Base-by-base conservation (phyloP, 2,113 vertebrate genomes). In the Heterotilapia buettikoferi region DNA sequence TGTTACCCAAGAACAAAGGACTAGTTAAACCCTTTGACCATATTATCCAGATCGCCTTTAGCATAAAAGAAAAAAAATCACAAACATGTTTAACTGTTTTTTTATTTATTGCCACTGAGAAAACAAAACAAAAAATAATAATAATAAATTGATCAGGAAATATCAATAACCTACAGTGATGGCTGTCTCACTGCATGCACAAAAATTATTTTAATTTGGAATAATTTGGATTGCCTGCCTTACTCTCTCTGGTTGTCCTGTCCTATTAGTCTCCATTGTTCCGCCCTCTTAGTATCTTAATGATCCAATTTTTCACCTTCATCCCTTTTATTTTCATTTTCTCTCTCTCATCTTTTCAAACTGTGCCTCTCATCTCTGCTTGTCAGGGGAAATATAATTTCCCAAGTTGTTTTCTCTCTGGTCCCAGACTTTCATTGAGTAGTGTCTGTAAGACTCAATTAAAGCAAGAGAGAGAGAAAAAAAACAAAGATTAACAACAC, bases 391-490 rank as follows among this genome's bases (percentile, higher is more conserved):
- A 86, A 83, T 84, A 29, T 43, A 76, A 85, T 91, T 91, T 84
- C 92, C 79, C 47, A 40, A 63, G 86, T 61, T 90, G 84, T 90
- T 88, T 90, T 86, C 76, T 89, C 83, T 87, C 63, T 87, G 80
- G 87, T 92, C 81, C 38, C 57, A 24, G 85, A 56, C 84, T 90
- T 92, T 88, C 89, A 92, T 82, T 90, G 90, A 93, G 89, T 84
- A 87, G 90, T 76, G 87, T 93, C 80, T 83, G 87, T 84, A 86
- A 92, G 92, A 96, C 94, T 96, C 95, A 96, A 96, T 97, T 96
- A 96, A 96, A 96, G 90, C 90, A 84, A 91, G 12, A 56, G 3
- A 26, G 31, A 6, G 38, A 33, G 21, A 18, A 43, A 29, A 31
- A 73, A 79, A 68, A 84, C 76, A 19, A 87, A 91, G 92, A 96